Evolutionary conservation across 2,888 invertebrate species (phyloP).

Genomic region (Scaptomyza caliginosa): DNA sequence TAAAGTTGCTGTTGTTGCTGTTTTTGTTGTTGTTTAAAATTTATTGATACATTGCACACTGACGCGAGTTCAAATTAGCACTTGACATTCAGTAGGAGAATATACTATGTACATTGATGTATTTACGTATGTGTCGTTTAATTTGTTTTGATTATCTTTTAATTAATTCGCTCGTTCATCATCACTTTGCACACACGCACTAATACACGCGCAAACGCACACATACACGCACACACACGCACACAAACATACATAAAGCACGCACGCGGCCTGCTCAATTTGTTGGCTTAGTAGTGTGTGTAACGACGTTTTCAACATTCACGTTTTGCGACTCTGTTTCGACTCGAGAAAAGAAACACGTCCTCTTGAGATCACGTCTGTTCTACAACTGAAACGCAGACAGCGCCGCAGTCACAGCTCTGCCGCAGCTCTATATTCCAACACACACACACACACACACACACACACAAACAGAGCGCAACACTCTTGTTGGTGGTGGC

Average conservation of each 20-base stretch:
- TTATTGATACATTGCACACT: constrained; percentile 62
- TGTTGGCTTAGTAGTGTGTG: constrained; percentile 20
- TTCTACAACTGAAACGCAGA: constrained; percentile 82
- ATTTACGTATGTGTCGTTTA: constrained; percentile 63
- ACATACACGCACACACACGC: constrained; percentile 20
- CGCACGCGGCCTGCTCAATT: constrained; percentile 52
- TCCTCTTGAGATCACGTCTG: constrained; percentile 84
- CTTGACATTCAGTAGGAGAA: constrained; percentile 41
- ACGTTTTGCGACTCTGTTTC: constrained; percentile 27
- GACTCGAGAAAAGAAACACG: constrained; percentile 77
- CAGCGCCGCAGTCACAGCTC: constrained; percentile 45
- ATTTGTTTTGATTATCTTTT: constrained; percentile 79
- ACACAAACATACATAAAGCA: constrained; percentile 35
- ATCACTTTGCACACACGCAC: constrained; percentile 42
- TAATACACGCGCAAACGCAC: constrained; percentile 28
- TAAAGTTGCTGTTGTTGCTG: constrained; percentile 14
- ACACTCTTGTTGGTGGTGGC: constrained; percentile 38
- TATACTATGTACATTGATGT: constrained; percentile 12
- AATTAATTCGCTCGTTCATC: constrained; percentile 79
- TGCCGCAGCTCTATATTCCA: constrained; percentile 35
- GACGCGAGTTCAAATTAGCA: constrained; percentile 51
- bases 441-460: constrained; percentile 35
- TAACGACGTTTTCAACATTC: constrained; percentile 23
- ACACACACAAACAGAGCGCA: constrained; percentile 23
- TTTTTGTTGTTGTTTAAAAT: constrained; percentile 1